These are phyloP conservation scores for Sarcophaga peregrina DNA, from an alignment of 1,140 invertebrate genomes.

Conservation along the genomic window DNA sequence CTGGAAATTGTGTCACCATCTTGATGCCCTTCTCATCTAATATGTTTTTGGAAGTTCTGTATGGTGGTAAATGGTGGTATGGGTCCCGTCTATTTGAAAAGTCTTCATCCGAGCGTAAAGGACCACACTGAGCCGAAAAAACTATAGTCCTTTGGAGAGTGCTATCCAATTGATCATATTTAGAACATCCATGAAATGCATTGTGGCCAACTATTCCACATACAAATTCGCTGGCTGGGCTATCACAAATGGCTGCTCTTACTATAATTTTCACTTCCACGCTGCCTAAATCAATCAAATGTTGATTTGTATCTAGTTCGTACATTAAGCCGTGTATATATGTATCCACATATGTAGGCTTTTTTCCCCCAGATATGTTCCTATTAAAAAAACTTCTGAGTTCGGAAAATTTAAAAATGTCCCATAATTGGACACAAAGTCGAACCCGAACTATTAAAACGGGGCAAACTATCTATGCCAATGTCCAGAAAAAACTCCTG, in stretches of 20 bases:
- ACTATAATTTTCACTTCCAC: constrained; percentile 4
- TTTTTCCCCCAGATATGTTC: neutral
- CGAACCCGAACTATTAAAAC: constrained; percentile 37
- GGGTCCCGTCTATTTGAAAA: constrained; percentile 8
- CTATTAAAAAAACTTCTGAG: constrained; percentile 17
- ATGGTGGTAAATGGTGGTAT: neutral
- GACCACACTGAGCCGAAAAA: neutral
- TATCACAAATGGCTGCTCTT: constrained; percentile 37
- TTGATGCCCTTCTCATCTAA: constrained; percentile 39
- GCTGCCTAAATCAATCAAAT: neutral
- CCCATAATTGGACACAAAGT: constrained; percentile 18
- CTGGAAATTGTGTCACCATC: constrained; percentile 47
- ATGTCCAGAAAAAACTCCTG: constrained; percentile 20
- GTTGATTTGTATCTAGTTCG: constrained; percentile 20
- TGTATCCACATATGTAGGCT: neutral
- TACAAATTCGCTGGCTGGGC: neutral
- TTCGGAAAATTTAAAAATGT: no score
- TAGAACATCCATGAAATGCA: no score
- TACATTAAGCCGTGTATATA: constrained; percentile 13
- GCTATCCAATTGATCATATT: no score
- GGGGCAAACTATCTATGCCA: constrained; percentile 27
- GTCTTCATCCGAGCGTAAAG: neutral
- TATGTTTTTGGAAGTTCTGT: neutral
- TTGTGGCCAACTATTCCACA: constrained; percentile 31
- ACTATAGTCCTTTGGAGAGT: constrained; percentile 29